Conservation (phyloP, 2,888 invertebrate species). For the Crioceris asparagi region DNA sequence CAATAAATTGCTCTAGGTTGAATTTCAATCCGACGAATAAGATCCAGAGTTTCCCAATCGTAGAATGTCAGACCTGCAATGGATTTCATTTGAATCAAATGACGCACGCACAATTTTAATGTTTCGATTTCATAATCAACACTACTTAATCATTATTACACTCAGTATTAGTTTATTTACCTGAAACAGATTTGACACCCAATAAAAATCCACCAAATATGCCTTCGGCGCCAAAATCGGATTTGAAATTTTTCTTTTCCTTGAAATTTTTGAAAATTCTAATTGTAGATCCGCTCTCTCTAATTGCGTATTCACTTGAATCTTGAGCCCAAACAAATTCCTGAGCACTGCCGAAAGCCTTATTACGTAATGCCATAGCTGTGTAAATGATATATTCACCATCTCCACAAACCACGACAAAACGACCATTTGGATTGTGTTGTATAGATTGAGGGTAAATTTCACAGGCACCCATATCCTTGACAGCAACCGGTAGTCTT, state of each 20-base stretch:
- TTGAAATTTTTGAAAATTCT: constrained; percentile 98
- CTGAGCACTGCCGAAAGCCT: constrained; percentile 95
- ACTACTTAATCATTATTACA: too few relatives aligned
- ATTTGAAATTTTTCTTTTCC: constrained; percentile 89
- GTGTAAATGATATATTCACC: constrained; percentile 99
- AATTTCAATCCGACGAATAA: constrained; percentile 93
- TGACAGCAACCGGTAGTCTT: constrained; percentile 83
- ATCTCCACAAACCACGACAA: constrained; percentile 95
- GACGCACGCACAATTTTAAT: too few relatives aligned
- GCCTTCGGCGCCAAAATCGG: constrained; percentile 93
- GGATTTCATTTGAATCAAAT: too few relatives aligned
- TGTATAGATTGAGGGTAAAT: constrained; percentile 98
- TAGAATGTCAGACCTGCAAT: constrained; percentile 75
- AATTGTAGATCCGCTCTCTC: constrained; percentile 79
- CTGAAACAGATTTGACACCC: constrained; percentile 76
- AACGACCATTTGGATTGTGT: constrained; percentile 94
- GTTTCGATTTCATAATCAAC: too few relatives aligned
- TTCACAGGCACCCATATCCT: constrained; percentile 99
- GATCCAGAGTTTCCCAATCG: constrained; percentile 91
- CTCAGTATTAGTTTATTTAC: background rate
- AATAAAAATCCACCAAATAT: constrained; percentile 36
- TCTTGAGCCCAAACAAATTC: constrained; percentile 99
- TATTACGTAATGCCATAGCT: constrained; percentile 97
- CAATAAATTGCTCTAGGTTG: constrained; percentile 89
- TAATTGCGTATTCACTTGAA: constrained; percentile 80